These are phyloP conservation scores for Craterocephalus amniculus DNA, from an alignment of 2,797 vertebrate genomes.

Conservation along the genomic window DNA sequence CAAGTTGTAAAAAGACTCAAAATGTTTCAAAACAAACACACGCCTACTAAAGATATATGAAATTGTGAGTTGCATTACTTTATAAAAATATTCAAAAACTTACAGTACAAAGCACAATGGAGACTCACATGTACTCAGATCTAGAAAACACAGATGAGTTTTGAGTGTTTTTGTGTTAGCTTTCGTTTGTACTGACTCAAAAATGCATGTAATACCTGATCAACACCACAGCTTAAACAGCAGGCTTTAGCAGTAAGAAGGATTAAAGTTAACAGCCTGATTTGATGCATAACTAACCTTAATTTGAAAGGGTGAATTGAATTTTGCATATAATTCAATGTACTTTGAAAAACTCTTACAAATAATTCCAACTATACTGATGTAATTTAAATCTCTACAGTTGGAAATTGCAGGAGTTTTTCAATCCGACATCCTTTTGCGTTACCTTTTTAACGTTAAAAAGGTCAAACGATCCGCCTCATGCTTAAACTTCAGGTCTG, in stretches of 20 bases:
- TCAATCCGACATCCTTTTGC: not conserved
- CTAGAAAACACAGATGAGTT: not conserved
- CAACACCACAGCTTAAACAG: too few relatives aligned
- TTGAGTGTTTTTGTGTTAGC: not conserved
- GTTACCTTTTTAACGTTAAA: not conserved
- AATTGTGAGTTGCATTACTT: too few relatives aligned
- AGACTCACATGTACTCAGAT: not conserved
- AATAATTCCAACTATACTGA: too few relatives aligned
- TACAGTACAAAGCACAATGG: not conserved
- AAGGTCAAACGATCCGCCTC: constrained; percentile 1
- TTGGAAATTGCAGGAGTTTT: not conserved
- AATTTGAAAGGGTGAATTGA: not conserved
- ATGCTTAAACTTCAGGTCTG: not conserved
- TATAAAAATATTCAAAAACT: not conserved
- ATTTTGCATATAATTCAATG: not conserved
- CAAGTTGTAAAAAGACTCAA: not conserved
- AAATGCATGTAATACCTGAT: not conserved
- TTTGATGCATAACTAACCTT: not conserved
- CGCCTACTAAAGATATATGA: too few relatives aligned
- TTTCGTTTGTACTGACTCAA: not conserved
- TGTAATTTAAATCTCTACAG: not conserved
- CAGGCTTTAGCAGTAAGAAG: too few relatives aligned
- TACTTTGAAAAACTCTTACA: not conserved
- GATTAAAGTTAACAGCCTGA: not conserved
- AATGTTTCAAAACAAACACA: not conserved